Evolutionary conservation across 2,113 vertebrate genomes (phyloP).

Genomic region (Oceanites oceanicus): DNA sequence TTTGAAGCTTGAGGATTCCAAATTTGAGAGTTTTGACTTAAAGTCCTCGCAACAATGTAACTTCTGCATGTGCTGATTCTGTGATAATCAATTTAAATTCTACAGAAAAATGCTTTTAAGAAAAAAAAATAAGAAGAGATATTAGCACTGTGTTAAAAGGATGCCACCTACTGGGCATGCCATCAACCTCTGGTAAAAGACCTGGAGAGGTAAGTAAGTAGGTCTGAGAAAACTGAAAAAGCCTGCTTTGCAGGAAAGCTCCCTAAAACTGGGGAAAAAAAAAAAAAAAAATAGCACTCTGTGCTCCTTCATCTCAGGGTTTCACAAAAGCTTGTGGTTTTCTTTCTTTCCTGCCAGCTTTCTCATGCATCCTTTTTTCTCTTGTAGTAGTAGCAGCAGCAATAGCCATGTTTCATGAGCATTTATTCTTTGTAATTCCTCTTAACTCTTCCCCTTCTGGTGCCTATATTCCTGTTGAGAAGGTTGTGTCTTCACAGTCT

Average conservation of each 20-base stretch:
- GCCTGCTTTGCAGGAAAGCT: not conserved
- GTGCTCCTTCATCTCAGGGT: not conserved
- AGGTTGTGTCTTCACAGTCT: not conserved
- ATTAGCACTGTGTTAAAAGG: slow-evolving; percentile 63
- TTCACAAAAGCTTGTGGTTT: not conserved
- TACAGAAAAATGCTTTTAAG: not conserved
- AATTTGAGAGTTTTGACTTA: not conserved
- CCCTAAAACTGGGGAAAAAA: not conserved
- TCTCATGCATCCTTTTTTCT: not conserved
- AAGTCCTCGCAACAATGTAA: not conserved
- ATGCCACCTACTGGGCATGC: slow-evolving; percentile 75
- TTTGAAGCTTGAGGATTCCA: not conserved
- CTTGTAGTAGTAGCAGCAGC: not conserved
- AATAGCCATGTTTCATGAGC: not conserved
- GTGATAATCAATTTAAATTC: not conserved
- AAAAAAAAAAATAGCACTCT: too few species aligned
- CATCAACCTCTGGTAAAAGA: not conserved
- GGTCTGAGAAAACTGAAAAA: not conserved
- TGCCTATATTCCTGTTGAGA: not conserved
- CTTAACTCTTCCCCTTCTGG: not conserved
- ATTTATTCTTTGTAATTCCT: not conserved
- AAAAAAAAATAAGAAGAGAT: not conserved
- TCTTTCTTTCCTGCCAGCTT: not conserved
- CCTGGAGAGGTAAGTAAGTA: not conserved
- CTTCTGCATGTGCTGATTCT: not conserved